Evolutionary conservation across 30 jellyfish, hydroid and myxozoan genomes (phyloP), one percentile per base, ranked within the genome.

Genomic region (Aurelia sp.): DNA sequence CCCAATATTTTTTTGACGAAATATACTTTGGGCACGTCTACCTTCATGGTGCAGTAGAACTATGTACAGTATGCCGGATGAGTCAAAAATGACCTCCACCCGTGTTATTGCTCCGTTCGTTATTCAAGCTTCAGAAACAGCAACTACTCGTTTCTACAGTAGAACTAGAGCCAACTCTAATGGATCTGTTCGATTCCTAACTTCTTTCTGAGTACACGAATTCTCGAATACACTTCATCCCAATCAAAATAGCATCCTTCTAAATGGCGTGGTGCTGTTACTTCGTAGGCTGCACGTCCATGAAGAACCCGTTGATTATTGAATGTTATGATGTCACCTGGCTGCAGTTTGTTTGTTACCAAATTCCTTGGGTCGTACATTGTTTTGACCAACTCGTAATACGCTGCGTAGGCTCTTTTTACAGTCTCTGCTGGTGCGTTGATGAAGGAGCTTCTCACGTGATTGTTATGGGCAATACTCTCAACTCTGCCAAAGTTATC

Each of bases 351-450:
- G 64, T 82, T 31, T 8, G 80, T 51, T 12, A 90, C 81, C 72
- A 82, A 64, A 55, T 80, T 72, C 20, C 55, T 80, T 16, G 74
- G 71, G 41, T 63, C 76, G 58, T 76, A 76, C 79, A 72, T 80
- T 65, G 68, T 62, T 66, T 61, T 60, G 5, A 60, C 74, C 60
- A 76, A 80, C 20, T 38, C 72, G 78, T 19, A 75, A 35, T 68
- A 77, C 21, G 97, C 97, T 40, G 78, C 89, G 85, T 90, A 90
- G 13, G 87, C 74, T 41, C 79, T 59, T 65, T 78, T 79, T 33
- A 90, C 89, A 33, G 40, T 71, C 76, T 83, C 92, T 21, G 97
- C 70, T 13, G 97, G 91, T 19, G 97, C 97, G 82, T 90, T 90
- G 69, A 90, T 78, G 80, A 74, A 90, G 27, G 97, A 80, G 59